phyloP scores from a whole-genome alignment of 1,140 invertebrate genomes.

The Pseudomyrmex gracilis region DNA sequence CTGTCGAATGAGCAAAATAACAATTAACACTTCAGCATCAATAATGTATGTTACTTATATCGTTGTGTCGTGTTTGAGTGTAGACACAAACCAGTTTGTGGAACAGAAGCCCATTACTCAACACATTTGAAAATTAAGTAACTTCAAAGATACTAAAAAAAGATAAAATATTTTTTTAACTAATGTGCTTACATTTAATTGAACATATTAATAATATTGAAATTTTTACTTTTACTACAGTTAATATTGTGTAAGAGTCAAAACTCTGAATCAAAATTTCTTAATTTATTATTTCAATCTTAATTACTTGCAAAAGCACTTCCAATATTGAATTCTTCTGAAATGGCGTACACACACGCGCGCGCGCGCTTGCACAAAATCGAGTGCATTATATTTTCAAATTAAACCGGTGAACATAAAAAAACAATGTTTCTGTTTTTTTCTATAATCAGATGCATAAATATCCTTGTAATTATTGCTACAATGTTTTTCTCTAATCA shows the following conservation, averaged over 20 bases:
- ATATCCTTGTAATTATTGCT: slow-evolving; percentile 76
- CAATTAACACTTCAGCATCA: too few relatives aligned
- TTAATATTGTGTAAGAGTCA: not conserved
- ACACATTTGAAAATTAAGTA: too few relatives aligned
- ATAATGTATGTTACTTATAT: too few relatives aligned
- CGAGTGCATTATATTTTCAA: slow-evolving; percentile 11
- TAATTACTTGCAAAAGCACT: not conserved
- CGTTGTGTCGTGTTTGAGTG: too few relatives aligned
- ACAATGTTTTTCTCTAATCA: slow-evolving; percentile 41
- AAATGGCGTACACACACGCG: not conserved
- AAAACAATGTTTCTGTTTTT: not conserved
- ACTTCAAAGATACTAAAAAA: not conserved
- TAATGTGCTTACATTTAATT: not conserved
- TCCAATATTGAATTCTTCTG: not conserved
- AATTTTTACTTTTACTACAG: not conserved
- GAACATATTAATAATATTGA: not conserved
- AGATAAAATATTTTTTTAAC: not conserved
- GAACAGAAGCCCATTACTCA: too few relatives aligned
- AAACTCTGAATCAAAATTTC: not conserved
- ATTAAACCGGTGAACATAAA: slow-evolving; percentile 3
- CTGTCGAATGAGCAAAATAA: too few relatives aligned
- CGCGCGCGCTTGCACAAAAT: not conserved
- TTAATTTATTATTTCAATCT: not conserved
- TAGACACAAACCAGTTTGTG: too few relatives aligned
- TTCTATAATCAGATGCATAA: slow-evolving; percentile 56